Percentiles rank a stretch among this genome's conserved stretches.
Evolutionary conservation across 2,888 invertebrate species (phyloP).

Genomic region (Pandemis cinnamomeana): DNA sequence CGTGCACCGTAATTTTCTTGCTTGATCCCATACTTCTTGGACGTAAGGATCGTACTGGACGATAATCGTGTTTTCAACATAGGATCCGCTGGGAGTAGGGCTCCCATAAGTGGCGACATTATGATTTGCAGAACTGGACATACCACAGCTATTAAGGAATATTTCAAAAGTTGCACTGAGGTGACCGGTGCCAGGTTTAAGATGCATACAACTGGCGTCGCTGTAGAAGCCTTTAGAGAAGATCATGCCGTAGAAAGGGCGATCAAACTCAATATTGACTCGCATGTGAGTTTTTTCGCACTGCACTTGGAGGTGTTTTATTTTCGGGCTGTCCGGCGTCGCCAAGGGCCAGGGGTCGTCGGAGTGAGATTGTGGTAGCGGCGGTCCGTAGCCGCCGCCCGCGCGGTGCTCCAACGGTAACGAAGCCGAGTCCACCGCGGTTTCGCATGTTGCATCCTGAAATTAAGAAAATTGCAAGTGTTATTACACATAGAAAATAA

Average conservation of each 20-base stretch:
- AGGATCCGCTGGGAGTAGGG: conserved; percentile 95
- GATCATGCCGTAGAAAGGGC: conserved; percentile 98
- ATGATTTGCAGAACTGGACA: conserved; percentile 96
- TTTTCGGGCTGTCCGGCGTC: conserved; percentile 95
- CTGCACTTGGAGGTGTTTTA: conserved; percentile 96
- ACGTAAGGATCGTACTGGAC: conserved; percentile 98
- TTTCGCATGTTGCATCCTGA: conserved; percentile 91
- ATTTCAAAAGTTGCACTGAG: conserved; percentile 97
- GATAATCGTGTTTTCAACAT: conserved; percentile 97
- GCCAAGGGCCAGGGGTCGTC: conserved; percentile 96
- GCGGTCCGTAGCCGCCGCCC: conserved; percentile 90
- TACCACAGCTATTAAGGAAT: conserved; percentile 96
- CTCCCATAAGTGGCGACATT: conserved; percentile 93
- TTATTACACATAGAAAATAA: conserved; percentile 15
- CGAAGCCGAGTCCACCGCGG: conserved; percentile 92
- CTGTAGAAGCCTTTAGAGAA: conserved; percentile 97
- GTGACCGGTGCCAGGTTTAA: conserved; percentile 96
- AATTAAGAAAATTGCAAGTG: conserved; percentile 57
- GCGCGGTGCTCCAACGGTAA: conserved; percentile 92
- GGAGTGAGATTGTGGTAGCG: conserved; percentile 83
- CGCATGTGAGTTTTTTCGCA: conserved; percentile 98
- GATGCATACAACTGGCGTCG: conserved; percentile 95
- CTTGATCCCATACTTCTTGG: conserved; percentile 98
- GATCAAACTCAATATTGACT: conserved; percentile 97
- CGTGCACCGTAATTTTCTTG: conserved; percentile 95